Conservation (phyloP, 2,888 invertebrate species). For the Noctua comes region DNA sequence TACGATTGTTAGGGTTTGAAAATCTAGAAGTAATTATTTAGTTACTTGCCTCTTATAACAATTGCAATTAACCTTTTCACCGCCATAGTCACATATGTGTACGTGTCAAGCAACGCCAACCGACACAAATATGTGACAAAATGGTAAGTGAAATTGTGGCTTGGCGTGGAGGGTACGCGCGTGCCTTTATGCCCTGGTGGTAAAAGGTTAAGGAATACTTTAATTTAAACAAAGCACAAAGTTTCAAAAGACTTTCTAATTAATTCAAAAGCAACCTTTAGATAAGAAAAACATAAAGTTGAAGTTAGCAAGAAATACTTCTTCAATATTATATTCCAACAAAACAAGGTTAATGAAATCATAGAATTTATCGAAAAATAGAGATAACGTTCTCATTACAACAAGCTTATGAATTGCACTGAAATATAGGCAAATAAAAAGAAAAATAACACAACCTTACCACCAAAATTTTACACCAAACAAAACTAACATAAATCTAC, state of each 20-base stretch:
- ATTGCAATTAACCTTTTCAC: not conserved
- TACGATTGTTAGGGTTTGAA: not conserved
- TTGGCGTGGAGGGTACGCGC: no score
- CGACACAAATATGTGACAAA: no score
- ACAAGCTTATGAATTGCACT: not conserved
- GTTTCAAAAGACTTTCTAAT: not conserved
- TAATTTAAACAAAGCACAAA: not conserved
- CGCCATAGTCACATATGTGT: no score
- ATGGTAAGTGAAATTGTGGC: no score
- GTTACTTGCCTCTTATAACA: not conserved
- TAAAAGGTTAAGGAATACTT: no score
- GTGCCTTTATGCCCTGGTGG: no score
- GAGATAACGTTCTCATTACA: not conserved
- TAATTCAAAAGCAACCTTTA: no score
- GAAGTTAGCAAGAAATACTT: not conserved
- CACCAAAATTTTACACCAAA: conserved; percentile 1
- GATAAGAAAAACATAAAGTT: not conserved
- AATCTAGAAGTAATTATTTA: not conserved
- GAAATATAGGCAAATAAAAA: not conserved
- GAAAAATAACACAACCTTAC: not conserved
- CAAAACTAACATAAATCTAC: conserved; percentile 48
- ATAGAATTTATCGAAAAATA: not conserved
- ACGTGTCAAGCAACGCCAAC: no score
- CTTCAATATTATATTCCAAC: not conserved
- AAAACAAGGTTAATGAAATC: not conserved